Percentiles rank a stretch among this genome's conserved stretches.
These are phyloP conservation scores for Drosophila formosana DNA, from an alignment of 2,888 invertebrate species.

Conservation along the genomic window DNA sequence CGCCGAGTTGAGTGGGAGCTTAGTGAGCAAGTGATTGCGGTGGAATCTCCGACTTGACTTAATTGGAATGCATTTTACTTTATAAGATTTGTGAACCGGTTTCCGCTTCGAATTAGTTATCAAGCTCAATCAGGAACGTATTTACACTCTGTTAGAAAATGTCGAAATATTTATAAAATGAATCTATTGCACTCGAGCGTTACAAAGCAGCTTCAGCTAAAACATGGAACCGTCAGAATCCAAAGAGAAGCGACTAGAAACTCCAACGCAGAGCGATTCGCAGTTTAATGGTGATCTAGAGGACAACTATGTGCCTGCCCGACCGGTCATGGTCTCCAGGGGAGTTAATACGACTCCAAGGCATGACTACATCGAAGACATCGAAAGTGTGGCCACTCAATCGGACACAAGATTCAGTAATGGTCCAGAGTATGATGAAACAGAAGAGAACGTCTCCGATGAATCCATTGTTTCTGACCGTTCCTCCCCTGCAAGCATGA, in stretches of 20 bases:
- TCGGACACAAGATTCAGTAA: too few relatives aligned
- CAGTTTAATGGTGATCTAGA: neutral
- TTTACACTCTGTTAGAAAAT: slow-evolving; percentile 48
- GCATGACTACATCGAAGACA: neutral
- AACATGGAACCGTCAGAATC: slow-evolving; percentile 41
- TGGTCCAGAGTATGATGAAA: neutral
- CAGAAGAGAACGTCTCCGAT: neutral
- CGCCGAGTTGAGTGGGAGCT: slow-evolving; percentile 23
- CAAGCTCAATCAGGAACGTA: slow-evolving; percentile 32
- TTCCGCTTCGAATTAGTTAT: slow-evolving; percentile 36
- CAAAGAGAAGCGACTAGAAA: slow-evolving; percentile 6
- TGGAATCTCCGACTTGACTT: slow-evolving; percentile 29
- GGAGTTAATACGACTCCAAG: slow-evolving; percentile 10
- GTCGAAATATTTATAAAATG: slow-evolving; percentile 66
- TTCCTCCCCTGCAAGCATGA: neutral
- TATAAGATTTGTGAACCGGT: slow-evolving; percentile 37
- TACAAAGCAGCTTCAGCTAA: slow-evolving; percentile 30
- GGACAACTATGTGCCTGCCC: neutral
- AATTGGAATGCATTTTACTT: slow-evolving; percentile 10
- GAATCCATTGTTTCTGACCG: neutral
- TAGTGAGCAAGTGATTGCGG: slow-evolving; percentile 55
- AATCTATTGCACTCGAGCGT: slow-evolving; percentile 23
- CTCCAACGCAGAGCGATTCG: neutral
- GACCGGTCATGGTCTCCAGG: slow-evolving; percentile 4
- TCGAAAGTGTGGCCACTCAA: neutral